Conservation (phyloP, 2,888 invertebrate species). For the Abscondita cerata region DNA sequence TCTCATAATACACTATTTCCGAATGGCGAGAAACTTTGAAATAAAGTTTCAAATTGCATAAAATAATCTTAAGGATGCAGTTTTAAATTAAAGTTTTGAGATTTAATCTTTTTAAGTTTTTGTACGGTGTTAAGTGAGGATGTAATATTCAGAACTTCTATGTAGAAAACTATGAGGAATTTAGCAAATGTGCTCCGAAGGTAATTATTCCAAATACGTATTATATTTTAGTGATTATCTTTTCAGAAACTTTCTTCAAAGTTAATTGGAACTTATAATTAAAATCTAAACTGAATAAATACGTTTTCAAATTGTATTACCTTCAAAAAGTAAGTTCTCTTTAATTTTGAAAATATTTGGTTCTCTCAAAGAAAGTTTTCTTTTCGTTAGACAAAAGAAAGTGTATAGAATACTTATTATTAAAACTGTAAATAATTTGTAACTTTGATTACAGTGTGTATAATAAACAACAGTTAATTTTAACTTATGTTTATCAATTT, state of each 20-base stretch:
- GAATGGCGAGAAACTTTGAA: conserved; percentile 18
- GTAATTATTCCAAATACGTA: conserved; percentile 24
- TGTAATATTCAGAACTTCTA: conserved; percentile 18
- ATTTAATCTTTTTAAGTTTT: conserved; percentile 22
- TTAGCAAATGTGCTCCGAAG: conserved; percentile 14
- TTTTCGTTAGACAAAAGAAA: no score
- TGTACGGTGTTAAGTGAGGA: conserved; percentile 25
- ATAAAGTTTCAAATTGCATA: conserved; percentile 32
- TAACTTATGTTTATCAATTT: no score
- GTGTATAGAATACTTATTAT: no score
- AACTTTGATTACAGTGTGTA: no score
- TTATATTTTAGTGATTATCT: conserved; percentile 26
- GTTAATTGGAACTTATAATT: conserved; percentile 25
- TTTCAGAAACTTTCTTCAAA: conserved; percentile 19
- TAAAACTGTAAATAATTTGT: no score
- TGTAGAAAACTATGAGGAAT: conserved; percentile 14
- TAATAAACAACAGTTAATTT: no score
- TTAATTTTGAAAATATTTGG: no score
- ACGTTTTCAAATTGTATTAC: conserved; percentile 2
- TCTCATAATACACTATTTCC: not conserved
- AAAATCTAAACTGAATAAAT: conserved; percentile 20
- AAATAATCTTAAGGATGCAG: conserved; percentile 20
- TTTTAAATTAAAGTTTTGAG: conserved; percentile 29
- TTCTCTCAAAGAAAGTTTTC: no score
- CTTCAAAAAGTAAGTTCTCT: conserved; percentile 7